A percentile compares a stretch with the other conserved stretches of the same genome.
phyloP scores from a whole-genome alignment of 2,113 vertebrate genomes.

The human region DNA sequence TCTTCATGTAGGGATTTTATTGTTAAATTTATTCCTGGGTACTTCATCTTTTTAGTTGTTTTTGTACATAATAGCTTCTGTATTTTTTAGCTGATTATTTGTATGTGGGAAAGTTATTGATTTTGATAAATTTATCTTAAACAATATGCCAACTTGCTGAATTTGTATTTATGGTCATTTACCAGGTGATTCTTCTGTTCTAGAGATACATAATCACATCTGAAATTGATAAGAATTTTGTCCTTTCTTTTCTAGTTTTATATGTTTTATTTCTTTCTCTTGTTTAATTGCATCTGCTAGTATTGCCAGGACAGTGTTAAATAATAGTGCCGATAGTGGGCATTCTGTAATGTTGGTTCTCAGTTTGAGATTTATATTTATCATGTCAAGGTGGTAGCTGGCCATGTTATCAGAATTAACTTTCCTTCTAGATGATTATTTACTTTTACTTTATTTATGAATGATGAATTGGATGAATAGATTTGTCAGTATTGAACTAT shows the following conservation, averaged over 20 bases:
- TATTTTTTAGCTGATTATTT: background rate
- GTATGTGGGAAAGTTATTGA: background rate
- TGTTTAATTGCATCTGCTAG: background rate
- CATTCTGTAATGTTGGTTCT: background rate
- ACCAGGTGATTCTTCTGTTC: background rate
- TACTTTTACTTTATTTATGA: background rate
- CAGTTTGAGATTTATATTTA: background rate
- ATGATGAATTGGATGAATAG: background rate
- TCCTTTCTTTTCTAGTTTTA: background rate
- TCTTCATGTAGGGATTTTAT: background rate
- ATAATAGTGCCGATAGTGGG: background rate
- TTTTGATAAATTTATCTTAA: background rate
- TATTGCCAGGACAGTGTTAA: background rate
- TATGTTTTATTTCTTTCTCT: background rate
- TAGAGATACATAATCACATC: background rate
- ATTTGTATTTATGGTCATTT: conserved; percentile 13
- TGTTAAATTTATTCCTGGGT: background rate
- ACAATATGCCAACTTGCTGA: background rate
- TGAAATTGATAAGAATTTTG: background rate
- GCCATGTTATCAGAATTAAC: background rate
- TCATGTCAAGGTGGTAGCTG: background rate
- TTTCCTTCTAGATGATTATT: background rate
- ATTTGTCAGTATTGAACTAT: background rate
- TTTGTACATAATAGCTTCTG: background rate
- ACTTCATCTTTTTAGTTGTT: conserved; percentile 23